Conservation (phyloP, 2,113 vertebrate species). For the Platichthys flesus region DNA sequence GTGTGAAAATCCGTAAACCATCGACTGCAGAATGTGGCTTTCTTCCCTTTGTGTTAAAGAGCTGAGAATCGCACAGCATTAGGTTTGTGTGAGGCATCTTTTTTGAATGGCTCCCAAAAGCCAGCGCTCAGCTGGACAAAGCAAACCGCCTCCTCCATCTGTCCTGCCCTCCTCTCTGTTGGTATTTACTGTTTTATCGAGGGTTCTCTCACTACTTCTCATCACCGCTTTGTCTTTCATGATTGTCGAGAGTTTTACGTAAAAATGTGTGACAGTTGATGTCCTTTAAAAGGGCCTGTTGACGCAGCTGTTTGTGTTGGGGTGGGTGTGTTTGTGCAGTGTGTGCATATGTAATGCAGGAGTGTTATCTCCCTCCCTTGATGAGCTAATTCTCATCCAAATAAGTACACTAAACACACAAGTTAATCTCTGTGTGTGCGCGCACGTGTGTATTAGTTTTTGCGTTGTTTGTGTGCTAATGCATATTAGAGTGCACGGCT, state of each 20-base stretch:
- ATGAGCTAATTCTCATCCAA: constrained; percentile 6
- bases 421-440: background rate
- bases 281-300: background rate
- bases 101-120: constrained; percentile 65
- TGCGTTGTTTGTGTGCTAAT: background rate
- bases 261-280: background rate
- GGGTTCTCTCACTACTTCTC: constrained; percentile 36
- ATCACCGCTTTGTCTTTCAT: background rate
- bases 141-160: constrained; percentile 66
- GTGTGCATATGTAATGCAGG: background rate
- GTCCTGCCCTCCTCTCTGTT: constrained; percentile 53
- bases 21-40: background rate
- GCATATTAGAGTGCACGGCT: background rate
- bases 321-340: background rate
- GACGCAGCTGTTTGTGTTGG: background rate
- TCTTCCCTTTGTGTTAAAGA: constrained; percentile 20
- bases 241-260: no score
- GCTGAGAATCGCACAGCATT: constrained; percentile 45
- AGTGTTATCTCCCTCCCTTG: constrained; percentile 2
- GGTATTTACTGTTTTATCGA: constrained; percentile 28
- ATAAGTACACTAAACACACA: background rate
- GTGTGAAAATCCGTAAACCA: constrained; percentile 5
- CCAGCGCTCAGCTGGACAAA: constrained; percentile 60
- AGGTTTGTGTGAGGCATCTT: constrained; percentile 59
- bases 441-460: background rate